Percentiles rank a stretch among this genome's conserved stretches.
These are phyloP conservation scores for Brachynemurus nebulosus DNA, from an alignment of 2,888 invertebrate genomes.

Conservation along the genomic window DNA sequence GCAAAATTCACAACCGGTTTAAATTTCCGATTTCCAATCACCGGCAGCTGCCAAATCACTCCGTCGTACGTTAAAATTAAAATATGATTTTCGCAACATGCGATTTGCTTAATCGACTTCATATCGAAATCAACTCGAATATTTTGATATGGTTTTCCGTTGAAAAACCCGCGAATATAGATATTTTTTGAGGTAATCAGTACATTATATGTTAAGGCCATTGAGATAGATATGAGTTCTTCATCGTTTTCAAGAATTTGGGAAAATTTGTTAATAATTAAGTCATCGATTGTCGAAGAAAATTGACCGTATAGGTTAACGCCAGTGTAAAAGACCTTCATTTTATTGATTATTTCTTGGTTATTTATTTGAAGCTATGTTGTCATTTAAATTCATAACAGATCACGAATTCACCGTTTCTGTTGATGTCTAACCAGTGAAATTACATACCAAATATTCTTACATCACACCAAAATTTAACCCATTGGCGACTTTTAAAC, in stretches of 20 bases:
- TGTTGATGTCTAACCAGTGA: no score
- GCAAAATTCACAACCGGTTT: constrained; percentile 16
- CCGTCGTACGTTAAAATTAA: constrained; percentile 22
- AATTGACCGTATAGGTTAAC: constrained; percentile 31
- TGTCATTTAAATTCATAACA: no score
- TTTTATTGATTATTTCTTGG: constrained; percentile 24
- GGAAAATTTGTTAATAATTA: constrained; percentile 2
- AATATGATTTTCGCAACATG: constrained; percentile 22
- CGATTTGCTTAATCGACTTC: constrained; percentile 14
- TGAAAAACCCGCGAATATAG: constrained; percentile 4
- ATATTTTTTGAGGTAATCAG: constrained; percentile 1
- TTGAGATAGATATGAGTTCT: neutral
- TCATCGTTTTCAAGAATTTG: neutral
- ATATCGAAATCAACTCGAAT: constrained; percentile 2
- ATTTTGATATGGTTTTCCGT: neutral
- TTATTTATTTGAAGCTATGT: neutral
- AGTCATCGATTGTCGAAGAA: constrained; percentile 7
- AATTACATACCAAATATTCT: no score
- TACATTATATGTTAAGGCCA: constrained; percentile 2
- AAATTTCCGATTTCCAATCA: constrained; percentile 18
- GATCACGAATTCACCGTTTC: no score
- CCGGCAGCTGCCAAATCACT: constrained; percentile 7
- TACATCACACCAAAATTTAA: no score
- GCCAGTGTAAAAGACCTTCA: constrained; percentile 29
- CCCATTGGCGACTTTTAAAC: no score